Evolutionary conservation across 2,797 vertebrate species (phyloP).

Genomic region (Rhinichthys osculus): DNA sequence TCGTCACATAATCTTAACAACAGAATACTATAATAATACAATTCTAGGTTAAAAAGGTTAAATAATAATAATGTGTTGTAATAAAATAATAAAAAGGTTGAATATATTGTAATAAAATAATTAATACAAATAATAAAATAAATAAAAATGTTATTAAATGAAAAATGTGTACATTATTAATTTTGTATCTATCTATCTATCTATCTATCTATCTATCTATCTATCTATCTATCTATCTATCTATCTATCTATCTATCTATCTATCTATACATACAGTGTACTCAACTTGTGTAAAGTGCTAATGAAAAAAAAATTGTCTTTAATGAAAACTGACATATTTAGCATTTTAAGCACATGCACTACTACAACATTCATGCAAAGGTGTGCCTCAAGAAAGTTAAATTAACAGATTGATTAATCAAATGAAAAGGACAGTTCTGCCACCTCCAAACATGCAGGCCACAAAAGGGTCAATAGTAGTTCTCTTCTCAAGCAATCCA

Average conservation of each 20-base stretch:
- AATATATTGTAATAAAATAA: neutral
- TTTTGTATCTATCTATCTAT: no score
- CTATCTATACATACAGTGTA: neutral
- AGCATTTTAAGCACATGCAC: neutral
- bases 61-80: no score
- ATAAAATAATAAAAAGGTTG: neutral
- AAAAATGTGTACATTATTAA: no score
- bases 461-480: constrained; percentile 5
- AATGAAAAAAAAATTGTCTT: neutral
- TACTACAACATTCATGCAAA: neutral
- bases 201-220: no score
- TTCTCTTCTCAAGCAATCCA: neutral
- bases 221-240: no score
- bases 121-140: neutral
- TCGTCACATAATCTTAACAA: neutral
- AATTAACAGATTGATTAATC: neutral
- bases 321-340: neutral
- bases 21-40: neutral
- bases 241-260: no score
- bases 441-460: neutral
- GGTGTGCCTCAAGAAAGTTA: neutral
- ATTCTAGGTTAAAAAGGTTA: neutral
- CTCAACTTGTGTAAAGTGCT: neutral
- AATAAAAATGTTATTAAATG: no score
- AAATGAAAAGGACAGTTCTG: neutral